Evolutionary conservation across 2,797 vertebrate genomes (phyloP).

Genomic region (Notolepis coatsorum): DNA sequence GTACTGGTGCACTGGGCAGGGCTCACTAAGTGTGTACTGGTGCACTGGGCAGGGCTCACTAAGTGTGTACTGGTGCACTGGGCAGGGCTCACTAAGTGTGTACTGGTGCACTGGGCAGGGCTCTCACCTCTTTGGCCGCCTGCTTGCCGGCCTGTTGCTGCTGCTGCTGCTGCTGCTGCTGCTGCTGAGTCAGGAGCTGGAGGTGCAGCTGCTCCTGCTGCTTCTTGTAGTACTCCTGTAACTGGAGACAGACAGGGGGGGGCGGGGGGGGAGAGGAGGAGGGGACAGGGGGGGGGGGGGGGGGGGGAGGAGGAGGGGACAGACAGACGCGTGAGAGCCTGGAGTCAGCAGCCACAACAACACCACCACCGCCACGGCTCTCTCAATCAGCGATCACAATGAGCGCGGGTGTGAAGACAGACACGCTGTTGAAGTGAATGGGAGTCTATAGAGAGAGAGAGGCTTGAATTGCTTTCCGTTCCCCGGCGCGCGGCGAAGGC

Average conservation of each 20-base stretch:
- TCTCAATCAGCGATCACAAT: too few relatives aligned
- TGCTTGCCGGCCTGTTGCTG: slow-evolving; percentile 86
- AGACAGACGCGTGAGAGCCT: slow-evolving; percentile 36
- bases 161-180: slow-evolving; percentile 85
- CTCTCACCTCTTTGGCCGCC: slow-evolving; percentile 94
- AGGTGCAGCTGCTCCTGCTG: slow-evolving; percentile 98
- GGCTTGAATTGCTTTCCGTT: slow-evolving; percentile 7
- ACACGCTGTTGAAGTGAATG: slow-evolving; percentile 22
- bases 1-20: too few relatives aligned
- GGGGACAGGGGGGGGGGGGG: not conserved
- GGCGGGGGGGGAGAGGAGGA: not conserved
- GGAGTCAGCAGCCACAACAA: slow-evolving; percentile 45
- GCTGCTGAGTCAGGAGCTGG: slow-evolving; percentile 96
- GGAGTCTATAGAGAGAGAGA: slow-evolving; percentile 24
- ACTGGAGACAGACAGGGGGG: slow-evolving; percentile 68
- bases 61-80: slow-evolving; percentile 45
- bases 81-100: slow-evolving; percentile 53
- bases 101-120: slow-evolving; percentile 45
- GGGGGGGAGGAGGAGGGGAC: slow-evolving; percentile 2
- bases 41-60: slow-evolving; percentile 53
- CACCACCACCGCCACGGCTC: slow-evolving; percentile 13
- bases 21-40: slow-evolving; percentile 54
- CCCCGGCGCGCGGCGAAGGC: slow-evolving; percentile 22
- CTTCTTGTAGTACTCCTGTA: slow-evolving; percentile 99
- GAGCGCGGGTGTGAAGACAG: too few relatives aligned